Evolutionary conservation across 1,140 invertebrate species (phyloP).

Genomic region (Mizuhopecten yessoensis): DNA sequence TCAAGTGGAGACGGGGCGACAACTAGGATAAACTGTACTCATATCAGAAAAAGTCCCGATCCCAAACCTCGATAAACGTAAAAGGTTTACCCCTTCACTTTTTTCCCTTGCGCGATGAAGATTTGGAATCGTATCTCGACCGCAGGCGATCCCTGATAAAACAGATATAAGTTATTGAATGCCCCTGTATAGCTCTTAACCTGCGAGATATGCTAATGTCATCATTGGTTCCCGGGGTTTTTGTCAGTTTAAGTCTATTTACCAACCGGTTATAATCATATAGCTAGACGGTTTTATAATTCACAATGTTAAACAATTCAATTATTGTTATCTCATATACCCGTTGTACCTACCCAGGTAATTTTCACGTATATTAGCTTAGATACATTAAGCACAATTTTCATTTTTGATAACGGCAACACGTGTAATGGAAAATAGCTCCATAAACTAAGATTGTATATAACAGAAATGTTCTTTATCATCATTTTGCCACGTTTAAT

Average conservation of each 20-base stretch:
- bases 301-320: constrained; percentile 29
- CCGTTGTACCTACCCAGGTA: neutral
- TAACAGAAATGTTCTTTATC: constrained; percentile 38
- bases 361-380: neutral
- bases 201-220: neutral
- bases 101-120: constrained; percentile 5
- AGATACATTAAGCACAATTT: constrained; percentile 11
- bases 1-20: neutral
- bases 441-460: constrained; percentile 27
- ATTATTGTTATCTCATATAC: neutral
- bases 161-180: neutral
- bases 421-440: neutral
- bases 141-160: neutral
- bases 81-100: constrained; percentile 8
- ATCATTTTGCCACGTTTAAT: neutral
- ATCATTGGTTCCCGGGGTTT: neutral
- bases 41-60: constrained; percentile 7
- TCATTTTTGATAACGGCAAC: neutral
- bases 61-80: neutral
- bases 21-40: neutral
- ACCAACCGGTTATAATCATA: neutral
- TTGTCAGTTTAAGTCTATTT: neutral
- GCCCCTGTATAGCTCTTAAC: neutral
- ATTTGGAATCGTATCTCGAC: constrained; percentile 1
- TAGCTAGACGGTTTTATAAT: constrained; percentile 2